These are phyloP conservation scores for Spisula subtruncata DNA, from an alignment of 2,888 invertebrate genomes.

Conservation along the genomic window DNA sequence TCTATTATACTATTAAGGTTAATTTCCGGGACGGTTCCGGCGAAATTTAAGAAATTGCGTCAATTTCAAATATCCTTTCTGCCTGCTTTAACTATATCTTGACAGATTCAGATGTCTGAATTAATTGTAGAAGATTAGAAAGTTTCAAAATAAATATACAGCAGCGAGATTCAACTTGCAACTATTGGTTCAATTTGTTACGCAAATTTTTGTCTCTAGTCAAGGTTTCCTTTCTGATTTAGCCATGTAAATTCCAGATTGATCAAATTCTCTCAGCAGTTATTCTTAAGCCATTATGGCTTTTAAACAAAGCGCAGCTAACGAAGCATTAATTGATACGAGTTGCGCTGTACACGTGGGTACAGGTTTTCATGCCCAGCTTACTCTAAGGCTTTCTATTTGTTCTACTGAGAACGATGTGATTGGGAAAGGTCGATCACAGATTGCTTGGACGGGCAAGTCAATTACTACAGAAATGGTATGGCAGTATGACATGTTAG, in stretches of 20 bases:
- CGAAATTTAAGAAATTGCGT: background rate
- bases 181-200: background rate
- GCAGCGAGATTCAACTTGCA: background rate
- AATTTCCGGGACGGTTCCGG: background rate
- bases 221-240: no score
- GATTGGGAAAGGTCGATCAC: background rate
- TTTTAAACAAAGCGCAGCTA: background rate
- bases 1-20: background rate
- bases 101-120: background rate
- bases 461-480: background rate
- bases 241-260: no score
- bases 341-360: background rate
- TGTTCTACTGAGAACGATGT: background rate
- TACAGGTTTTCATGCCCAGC: slow-evolving; percentile 4
- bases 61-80: slow-evolving; percentile 16
- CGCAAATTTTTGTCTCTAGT: background rate
- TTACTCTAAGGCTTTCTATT: background rate
- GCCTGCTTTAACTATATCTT: background rate
- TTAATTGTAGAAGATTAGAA: background rate
- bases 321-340: background rate
- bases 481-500: no score
- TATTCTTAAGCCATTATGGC: no score
- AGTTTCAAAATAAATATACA: background rate
- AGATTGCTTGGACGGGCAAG: background rate
- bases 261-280: background rate